A percentile compares a stretch with the other conserved stretches of the same genome.
Evolutionary conservation across 2,113 vertebrate genomes (phyloP).

Genomic region (Turnix velox): DNA sequence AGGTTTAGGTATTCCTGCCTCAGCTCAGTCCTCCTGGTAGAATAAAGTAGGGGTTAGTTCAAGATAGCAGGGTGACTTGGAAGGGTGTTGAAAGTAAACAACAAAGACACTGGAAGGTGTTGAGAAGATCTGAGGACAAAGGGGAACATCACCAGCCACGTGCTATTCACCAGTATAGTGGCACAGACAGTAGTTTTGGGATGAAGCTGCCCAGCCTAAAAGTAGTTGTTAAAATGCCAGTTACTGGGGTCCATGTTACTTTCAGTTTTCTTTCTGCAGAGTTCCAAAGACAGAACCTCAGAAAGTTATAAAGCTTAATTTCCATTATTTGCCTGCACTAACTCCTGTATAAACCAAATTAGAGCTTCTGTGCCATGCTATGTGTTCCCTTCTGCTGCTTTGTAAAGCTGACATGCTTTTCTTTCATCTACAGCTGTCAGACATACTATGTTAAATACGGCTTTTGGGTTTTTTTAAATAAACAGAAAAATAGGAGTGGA

Average conservation of each 20-base stretch:
- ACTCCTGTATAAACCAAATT: neutral
- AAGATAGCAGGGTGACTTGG: neutral
- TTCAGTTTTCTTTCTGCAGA: neutral
- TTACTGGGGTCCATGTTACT: neutral
- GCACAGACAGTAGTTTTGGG: neutral
- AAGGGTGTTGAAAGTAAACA: neutral
- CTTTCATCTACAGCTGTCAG: neutral
- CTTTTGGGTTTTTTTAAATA: neutral
- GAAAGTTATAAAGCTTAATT: neutral
- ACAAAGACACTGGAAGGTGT: neutral
- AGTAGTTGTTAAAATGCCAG: neutral
- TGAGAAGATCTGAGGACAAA: neutral
- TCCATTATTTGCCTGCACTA: neutral
- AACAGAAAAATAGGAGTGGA: neutral
- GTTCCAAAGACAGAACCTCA: neutral
- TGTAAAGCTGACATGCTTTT: neutral
- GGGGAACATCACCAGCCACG: neutral
- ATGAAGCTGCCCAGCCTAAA: neutral
- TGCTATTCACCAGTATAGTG: neutral
- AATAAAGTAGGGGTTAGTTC: neutral
- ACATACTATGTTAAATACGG: neutral
- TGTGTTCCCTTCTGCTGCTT: neutral
- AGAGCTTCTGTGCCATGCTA: neutral
- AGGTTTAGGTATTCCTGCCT: neutral
- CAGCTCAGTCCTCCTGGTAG: neutral